Base-by-base conservation (phyloP, 2,113 vertebrate species). In the Dasyprocta punctata region DNA sequence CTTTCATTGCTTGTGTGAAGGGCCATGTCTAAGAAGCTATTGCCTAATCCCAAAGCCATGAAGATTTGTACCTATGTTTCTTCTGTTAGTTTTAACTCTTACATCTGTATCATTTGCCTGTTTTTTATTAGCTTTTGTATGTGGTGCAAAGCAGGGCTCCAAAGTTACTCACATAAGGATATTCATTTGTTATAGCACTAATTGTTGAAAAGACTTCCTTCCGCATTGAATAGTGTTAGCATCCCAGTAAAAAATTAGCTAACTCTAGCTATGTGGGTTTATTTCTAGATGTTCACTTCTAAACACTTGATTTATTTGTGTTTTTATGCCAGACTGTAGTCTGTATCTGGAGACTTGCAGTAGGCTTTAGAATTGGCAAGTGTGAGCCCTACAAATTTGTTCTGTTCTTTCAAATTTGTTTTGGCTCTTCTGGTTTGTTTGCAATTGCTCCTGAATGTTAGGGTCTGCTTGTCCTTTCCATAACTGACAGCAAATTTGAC, bases 391-490 rank as follows among this genome's bases (percentile, higher is more conserved):
- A 49, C 47, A 81, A 85, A 54, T 86, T 96, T 65, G 36, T 89
- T 96, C 20, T 92, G 80, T 26, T 49, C 26, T 77, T 71, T 61
- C 10, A 13, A 41, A 44, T 30, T 77, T 26, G n/a, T 63, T 89
- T 90, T 69, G 63, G 47, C 20, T 63, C 1, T 58, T 89, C 26
- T n/a, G 38, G 65, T 36, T 24, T 56, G 30, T 78, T 73, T 84
- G 24, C 20, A 69, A n/a, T 90, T 95, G 22, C 12, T 6, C 90
- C 36, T 73, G 77, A 58, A 26, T 96, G 52, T 95, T 92, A 89
- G 52, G 77, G 69, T 91, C 30, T 78, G 9, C 28, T 61, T 88
- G 11, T 36, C 38, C 26, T 94, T 73, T 80, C 44, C 58, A 22
- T 63, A 41, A 73, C 56, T 84, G 84, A 92, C 26, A n/a, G 28